These are phyloP conservation scores for Scaptomyza parva DNA, from an alignment of 2,888 invertebrate species.

Conservation along the genomic window DNA sequence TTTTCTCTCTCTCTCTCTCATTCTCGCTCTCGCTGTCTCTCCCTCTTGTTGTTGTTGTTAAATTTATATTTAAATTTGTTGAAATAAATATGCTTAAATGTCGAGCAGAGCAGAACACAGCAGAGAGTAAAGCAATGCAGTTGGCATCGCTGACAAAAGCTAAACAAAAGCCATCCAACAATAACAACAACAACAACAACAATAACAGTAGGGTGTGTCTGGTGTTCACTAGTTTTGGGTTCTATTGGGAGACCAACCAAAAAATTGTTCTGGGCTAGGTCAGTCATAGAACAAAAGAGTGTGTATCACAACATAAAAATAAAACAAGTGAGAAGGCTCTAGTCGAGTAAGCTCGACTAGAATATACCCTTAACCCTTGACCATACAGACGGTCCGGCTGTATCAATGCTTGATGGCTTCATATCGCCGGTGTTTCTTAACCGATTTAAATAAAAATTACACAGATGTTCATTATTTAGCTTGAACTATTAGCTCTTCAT, in stretches of 20 bases:
- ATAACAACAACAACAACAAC: background rate
- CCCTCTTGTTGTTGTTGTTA: slow-evolving; percentile 44
- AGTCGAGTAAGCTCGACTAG: too few species aligned
- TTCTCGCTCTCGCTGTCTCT: too few species aligned
- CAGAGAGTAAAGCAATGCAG: slow-evolving; percentile 46
- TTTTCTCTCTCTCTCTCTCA: slow-evolving; percentile 5
- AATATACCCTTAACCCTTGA: too few species aligned
- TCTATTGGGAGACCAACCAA: background rate
- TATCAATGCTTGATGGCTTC: too few species aligned
- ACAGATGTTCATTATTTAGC: too few species aligned
- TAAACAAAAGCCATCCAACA: slow-evolving; percentile 60
- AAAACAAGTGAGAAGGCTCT: too few species aligned
- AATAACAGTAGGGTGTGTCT: background rate
- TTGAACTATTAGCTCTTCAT: too few species aligned
- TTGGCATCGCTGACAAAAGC: slow-evolving; percentile 64
- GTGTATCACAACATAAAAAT: too few species aligned
- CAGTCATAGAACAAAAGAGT: background rate
- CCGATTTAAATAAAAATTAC: too few species aligned
- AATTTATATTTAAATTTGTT: slow-evolving; percentile 69
- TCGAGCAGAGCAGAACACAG: background rate
- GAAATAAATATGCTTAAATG: slow-evolving; percentile 55
- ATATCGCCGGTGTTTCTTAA: too few species aligned
- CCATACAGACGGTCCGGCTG: too few species aligned
- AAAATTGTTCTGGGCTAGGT: slow-evolving; percentile 8
- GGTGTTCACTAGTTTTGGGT: background rate